Evolutionary conservation across 2,797 vertebrate species (phyloP), one percentile per base, ranked within the genome.

Genomic region (Etheostoma nigrum): DNA sequence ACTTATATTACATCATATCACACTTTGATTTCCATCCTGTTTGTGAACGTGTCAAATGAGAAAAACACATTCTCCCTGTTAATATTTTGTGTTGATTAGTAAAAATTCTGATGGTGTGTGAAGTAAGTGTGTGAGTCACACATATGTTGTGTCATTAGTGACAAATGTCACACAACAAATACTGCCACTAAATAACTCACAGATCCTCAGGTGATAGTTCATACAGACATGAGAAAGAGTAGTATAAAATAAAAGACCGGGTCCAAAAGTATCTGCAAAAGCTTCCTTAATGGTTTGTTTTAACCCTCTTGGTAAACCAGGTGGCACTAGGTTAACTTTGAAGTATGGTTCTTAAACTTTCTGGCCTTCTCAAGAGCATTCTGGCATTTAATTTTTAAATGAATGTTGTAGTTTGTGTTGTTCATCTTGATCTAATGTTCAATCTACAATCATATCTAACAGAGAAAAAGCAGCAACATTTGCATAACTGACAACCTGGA

Each of bases 101-200:
- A 14, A 52, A 59, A 52, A 81, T 33, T n/a, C 48, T 23, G 48
- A 58, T 10, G 63, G 36, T 40, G 23, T 15, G 40, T 73, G 69
- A 67, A 52, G 83, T 91, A 86, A 88, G 84, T 82, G 63, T 76
- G 60, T 66, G 36, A 62, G 61, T 72, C 54, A 40, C 9, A 30
- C 13, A 44, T 47, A 54, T 71, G 57, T 25, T 51, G 48, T 47
- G 33, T 23, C 16, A 67, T 83, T 67, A 77, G 72, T 66, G 42
- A 21, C 11, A 0, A 57, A 44, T 42, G 9, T n/a, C 14, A 79
- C 1, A 4, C 0, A 4, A 68, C 15, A 49, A 52, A 70, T 1
- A 54, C 33, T 55, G 11, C 6, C 15, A 19, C 1, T 49, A 19
- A 61, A 57, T 1, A n/a, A 42, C 18, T 4, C 3, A 9, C 1